Percentiles rank a stretch among this genome's conserved stretches.
Evolutionary conservation across 1,140 invertebrate species (phyloP).

Genomic region (Trichomalopsis sarcophagae): DNA sequence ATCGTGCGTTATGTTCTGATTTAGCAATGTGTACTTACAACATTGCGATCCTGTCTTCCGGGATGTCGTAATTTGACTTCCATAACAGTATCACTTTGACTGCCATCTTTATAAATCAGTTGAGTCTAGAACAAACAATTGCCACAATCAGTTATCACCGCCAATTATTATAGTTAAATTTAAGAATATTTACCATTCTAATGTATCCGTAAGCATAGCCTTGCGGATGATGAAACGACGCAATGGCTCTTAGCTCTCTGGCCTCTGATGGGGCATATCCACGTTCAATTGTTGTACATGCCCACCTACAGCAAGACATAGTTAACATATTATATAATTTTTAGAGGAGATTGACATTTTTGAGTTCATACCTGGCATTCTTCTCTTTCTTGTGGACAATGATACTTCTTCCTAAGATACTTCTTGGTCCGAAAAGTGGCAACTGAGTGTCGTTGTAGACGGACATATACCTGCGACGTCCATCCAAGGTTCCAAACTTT

Average conservation of each 20-base stretch:
- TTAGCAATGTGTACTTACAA: constrained; percentile 75
- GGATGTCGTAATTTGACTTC: constrained; percentile 91
- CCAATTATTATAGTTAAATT: not conserved
- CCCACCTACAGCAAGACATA: constrained; percentile 78
- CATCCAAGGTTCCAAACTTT: constrained; percentile 88
- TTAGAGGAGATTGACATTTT: not conserved
- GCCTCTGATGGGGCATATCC: constrained; percentile 91
- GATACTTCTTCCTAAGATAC: constrained; percentile 91
- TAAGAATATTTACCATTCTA: constrained; percentile 79
- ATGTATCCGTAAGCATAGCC: constrained; percentile 92
- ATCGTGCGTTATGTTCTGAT: not conserved
- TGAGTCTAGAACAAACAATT: constrained; percentile 79
- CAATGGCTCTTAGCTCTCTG: constrained; percentile 88
- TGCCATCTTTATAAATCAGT: constrained; percentile 89
- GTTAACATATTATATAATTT: not conserved
- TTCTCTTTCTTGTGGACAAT: constrained; percentile 86
- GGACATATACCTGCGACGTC: constrained; percentile 75
- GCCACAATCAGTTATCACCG: not conserved
- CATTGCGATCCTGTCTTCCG: constrained; percentile 86
- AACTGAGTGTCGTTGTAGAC: constrained; percentile 89
- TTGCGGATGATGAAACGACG: constrained; percentile 92
- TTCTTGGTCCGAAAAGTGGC: constrained; percentile 88
- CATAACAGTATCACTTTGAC: constrained; percentile 90
- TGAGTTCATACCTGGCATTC: constrained; percentile 69
- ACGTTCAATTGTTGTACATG: constrained; percentile 88